Conservation (phyloP, 2,797 vertebrate species). For the Crocodylus rhombifer region DNA sequence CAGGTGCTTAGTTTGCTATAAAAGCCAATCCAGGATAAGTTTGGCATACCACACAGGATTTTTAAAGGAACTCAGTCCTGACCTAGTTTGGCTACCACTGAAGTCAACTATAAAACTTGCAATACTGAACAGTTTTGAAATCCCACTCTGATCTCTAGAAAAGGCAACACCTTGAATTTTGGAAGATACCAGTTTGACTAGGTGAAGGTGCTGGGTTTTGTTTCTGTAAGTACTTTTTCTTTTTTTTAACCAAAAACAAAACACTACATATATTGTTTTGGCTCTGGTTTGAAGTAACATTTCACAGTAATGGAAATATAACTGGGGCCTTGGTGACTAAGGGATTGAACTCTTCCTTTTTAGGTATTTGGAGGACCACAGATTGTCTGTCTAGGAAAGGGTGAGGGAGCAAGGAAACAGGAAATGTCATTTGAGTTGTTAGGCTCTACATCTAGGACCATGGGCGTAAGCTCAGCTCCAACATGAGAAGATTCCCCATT, state of each 20-base stretch:
- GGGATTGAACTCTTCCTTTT: background rate
- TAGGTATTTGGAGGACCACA: background rate
- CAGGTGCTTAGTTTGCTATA: background rate
- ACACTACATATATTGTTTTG: too few relatives aligned
- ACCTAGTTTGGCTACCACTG: background rate
- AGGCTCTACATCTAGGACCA: background rate
- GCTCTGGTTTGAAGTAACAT: background rate
- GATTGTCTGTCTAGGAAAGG: background rate
- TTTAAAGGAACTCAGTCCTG: background rate
- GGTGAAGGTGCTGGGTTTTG: background rate
- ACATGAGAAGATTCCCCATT: background rate
- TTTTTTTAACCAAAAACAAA: background rate
- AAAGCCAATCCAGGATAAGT: background rate
- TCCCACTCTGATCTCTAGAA: background rate
- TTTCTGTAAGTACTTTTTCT: too few relatives aligned
- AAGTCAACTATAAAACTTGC: background rate
- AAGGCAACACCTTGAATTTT: background rate
- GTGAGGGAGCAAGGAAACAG: background rate
- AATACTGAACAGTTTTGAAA: background rate
- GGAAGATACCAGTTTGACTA: background rate
- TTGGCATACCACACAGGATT: background rate
- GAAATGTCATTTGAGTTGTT: background rate
- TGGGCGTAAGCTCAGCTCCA: background rate
- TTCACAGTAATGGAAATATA: background rate
- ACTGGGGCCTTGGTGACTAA: background rate